Percentiles rank a stretch among this genome's conserved stretches.
These are phyloP conservation scores for Plectropomus leopardus DNA, from an alignment of 2,113 vertebrate species.

Conservation along the genomic window DNA sequence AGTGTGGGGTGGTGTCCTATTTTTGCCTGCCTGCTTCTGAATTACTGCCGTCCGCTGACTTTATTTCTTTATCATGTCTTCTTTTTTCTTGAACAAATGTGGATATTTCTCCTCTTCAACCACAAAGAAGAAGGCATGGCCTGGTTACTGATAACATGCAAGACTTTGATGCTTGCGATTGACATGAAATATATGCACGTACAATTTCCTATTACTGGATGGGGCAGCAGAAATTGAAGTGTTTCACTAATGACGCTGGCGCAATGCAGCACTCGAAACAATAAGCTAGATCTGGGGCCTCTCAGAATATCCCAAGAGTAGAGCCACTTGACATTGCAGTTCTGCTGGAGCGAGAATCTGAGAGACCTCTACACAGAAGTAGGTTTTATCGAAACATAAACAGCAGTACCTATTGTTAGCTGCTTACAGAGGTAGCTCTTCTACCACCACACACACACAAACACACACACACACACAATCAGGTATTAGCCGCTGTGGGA, in stretches of 20 bases:
- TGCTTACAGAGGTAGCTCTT: constrained; percentile 25
- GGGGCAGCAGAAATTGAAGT: constrained; percentile 1
- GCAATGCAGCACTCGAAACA: constrained; percentile 42
- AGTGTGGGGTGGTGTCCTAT: neutral
- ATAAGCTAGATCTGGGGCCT: constrained; percentile 29
- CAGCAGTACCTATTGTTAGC: constrained; percentile 37
- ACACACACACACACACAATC: neutral
- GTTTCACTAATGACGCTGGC: constrained; percentile 14
- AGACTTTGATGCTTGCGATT: neutral
- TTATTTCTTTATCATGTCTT: neutral
- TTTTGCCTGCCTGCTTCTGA: neutral
- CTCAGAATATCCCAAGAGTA: neutral
- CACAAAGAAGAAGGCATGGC: neutral
- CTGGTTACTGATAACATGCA: constrained; percentile 6
- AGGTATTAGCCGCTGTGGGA: constrained; percentile 47
- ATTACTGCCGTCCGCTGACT: neutral
- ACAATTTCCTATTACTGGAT: neutral
- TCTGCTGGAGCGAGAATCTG: constrained; percentile 11
- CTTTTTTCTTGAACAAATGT: constrained; percentile 16
- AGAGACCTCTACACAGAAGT: constrained; percentile 35
- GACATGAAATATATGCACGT: constrained; percentile 17
- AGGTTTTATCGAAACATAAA: constrained; percentile 47
- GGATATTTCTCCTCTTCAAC: neutral
- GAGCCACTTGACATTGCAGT: constrained; percentile 42
- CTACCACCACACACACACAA: neutral